These are phyloP conservation scores for Lithophane ornitopus DNA, from an alignment of 2,888 invertebrate genomes.

Conservation along the genomic window DNA sequence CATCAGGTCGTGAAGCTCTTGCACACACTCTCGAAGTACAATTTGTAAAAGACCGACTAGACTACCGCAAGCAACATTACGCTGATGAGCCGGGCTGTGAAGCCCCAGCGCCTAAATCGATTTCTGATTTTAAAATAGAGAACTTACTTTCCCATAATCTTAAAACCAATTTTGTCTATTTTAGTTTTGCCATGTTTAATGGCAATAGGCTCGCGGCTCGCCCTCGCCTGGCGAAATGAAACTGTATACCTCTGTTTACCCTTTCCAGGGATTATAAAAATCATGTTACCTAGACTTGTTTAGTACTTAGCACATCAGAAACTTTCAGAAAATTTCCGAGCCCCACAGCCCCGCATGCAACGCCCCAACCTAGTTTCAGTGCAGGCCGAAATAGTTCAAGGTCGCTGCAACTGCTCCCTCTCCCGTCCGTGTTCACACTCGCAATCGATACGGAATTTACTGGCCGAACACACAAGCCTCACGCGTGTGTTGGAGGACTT, in stretches of 20 bases:
- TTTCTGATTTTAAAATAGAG: background rate
- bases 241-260: background rate
- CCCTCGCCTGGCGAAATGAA: background rate
- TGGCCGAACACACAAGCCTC: constrained; percentile 48
- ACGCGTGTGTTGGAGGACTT: constrained; percentile 11
- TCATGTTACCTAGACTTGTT: background rate
- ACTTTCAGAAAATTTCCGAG: constrained; percentile 30
- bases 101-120: background rate
- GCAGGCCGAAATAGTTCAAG: constrained; percentile 70
- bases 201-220: background rate
- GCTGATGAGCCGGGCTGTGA: no score
- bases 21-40: no score
- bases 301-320: constrained; percentile 1
- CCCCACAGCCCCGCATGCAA: constrained; percentile 28
- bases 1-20: no score
- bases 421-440: constrained; percentile 58
- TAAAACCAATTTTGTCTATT: background rate
- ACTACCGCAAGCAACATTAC: no score
- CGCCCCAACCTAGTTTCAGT: constrained; percentile 66
- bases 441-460: constrained; percentile 67
- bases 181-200: background rate
- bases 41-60: no score
- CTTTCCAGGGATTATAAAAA: background rate
- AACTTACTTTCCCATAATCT: background rate
- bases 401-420: constrained; percentile 64